Base-by-base conservation (phyloP, 2,888 invertebrate species). In the Sarcophaga variegata region DNA sequence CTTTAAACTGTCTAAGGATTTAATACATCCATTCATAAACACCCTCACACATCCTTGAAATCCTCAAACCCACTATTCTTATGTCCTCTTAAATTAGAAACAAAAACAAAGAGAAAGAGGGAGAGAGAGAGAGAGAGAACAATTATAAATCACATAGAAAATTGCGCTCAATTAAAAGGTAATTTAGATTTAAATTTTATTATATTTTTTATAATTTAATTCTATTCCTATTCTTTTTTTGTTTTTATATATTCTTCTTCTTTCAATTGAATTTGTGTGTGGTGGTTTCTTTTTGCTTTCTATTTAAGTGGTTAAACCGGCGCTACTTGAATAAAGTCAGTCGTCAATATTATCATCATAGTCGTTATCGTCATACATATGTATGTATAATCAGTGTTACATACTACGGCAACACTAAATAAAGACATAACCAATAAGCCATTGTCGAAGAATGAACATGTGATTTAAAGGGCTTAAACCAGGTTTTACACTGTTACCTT, bases 271-370 rank as follows among this genome's bases (percentile, higher is more conserved):
- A 20, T 75, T 77, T 74, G 8, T 45, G 72, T 20, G 37, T 37
- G 10, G 37, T 67, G 59, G 45, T 62, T 71, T 37, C 37, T 3
- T 59, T 11, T 76, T 17, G 22, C 22, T 79, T 37, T 37, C 8
- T 60, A 54, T 76, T 59, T 47, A 83, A 86, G 80, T 77, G 78
- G 86, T 81, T 70, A 78, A 86, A 86, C 86, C 81, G 83, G 86
- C 77, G 47, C 69, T 75, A 75, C 64, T 84, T 70, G 54, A 63
- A 74, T 54, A 49, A 62, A 62, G 22, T 64, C 66, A 25, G 60
- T 62, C 17, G 17, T 14, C 54, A 54, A 17, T 17, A 54, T 54
- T 4, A 54, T 54, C 54, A 54, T 54, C 17, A 12, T 14, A 12
- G 14, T 17, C 17, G 17, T 54, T 54, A 54, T 54, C 17, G 17